Evolutionary conservation across 1,140 invertebrate genomes (phyloP), one percentile per base, ranked within the genome.

Genomic region (Drosophila sturtevanti): DNA sequence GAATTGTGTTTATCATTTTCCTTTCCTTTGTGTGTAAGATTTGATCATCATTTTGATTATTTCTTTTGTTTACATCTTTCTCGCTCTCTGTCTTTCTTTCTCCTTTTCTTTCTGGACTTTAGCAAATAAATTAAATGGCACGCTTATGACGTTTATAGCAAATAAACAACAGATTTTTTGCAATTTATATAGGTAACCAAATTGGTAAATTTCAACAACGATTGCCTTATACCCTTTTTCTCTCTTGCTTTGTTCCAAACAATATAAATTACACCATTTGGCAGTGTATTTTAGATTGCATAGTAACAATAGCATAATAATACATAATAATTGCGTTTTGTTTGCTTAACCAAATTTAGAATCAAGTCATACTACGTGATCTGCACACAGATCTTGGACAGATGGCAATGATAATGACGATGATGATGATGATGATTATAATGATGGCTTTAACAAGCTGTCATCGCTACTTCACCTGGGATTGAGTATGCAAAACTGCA

Each of bases 301-400:
- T 71, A 31, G 66, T 63, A 59, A 74, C 58, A 60, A 60, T 55
- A 75, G 78, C 81, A 81, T 86, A 81, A 81, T 86, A 81, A 86
- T 78, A 71, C 64, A 74, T 81, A 86, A 86, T 85, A 86, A 86
- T 81, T 71, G 77, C 58, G 81, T 86, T 77, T 86, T 81, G 73
- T 85, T 85, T 72, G 63, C 58, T 35, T 54, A 75, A 62, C 82
- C 81, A 86, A 86, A 79, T 86, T 87, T 87, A 87, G 82, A 76
- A 64, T 65, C 75, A 52, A 56, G 52, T 35, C 68, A 55, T 48
- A 48, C 31, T 61, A 87, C 82, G 81, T 79, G 81, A 14, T 68
- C 12, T 56, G 81, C 75, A 81, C 87, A 67, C n/a, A n/a, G n/a
- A 9, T 44, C 24, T n/a, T n/a, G 74, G 12, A 2, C 1, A 16